These are phyloP conservation scores for Chloroclysta siterata DNA, from an alignment of 2,888 invertebrate species.

Conservation along the genomic window DNA sequence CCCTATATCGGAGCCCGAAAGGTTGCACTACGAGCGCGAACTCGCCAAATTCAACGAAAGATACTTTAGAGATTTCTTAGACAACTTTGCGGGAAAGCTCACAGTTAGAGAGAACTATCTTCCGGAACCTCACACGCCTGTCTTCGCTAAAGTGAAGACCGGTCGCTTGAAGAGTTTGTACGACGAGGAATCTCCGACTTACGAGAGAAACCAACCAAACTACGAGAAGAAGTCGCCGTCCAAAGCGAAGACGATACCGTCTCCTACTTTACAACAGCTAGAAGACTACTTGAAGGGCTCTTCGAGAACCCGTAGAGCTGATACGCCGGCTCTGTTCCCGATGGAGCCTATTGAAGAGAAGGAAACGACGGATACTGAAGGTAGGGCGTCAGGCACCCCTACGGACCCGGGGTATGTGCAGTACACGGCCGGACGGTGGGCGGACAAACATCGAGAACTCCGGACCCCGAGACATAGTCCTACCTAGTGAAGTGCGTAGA, in stretches of 20 bases:
- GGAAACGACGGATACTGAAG: slow-evolving; percentile 66
- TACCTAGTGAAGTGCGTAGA: slow-evolving; percentile 45
- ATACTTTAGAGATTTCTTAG: slow-evolving; percentile 73
- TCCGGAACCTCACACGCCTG: slow-evolving; percentile 78
- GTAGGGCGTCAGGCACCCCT: slow-evolving; percentile 86
- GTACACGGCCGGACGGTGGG: slow-evolving; percentile 89
- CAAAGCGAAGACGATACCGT: slow-evolving; percentile 67
- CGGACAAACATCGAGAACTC: slow-evolving; percentile 74
- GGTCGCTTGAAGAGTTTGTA: slow-evolving; percentile 68
- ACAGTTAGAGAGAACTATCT: slow-evolving; percentile 75
- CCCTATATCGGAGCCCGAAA: slow-evolving; percentile 68
- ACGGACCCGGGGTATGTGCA: slow-evolving; percentile 90
- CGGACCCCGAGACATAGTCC: slow-evolving; percentile 86
- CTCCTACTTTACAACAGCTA: slow-evolving; percentile 79
- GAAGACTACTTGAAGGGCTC: slow-evolving; percentile 77
- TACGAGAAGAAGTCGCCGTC: slow-evolving; percentile 73
- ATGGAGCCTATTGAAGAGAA: slow-evolving; percentile 83
- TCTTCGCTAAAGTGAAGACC: slow-evolving; percentile 77
- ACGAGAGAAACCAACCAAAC: slow-evolving; percentile 21
- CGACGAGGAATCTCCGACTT: slow-evolving; percentile 69
- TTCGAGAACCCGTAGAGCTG: slow-evolving; percentile 64
- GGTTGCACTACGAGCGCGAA: slow-evolving; percentile 74
- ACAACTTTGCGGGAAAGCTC: slow-evolving; percentile 67
- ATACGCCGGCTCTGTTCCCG: slow-evolving; percentile 77
- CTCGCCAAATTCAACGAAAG: slow-evolving; percentile 77